Evolutionary conservation across 2,113 vertebrate genomes (phyloP).

Genomic region (Chlamydotis undulata): DNA sequence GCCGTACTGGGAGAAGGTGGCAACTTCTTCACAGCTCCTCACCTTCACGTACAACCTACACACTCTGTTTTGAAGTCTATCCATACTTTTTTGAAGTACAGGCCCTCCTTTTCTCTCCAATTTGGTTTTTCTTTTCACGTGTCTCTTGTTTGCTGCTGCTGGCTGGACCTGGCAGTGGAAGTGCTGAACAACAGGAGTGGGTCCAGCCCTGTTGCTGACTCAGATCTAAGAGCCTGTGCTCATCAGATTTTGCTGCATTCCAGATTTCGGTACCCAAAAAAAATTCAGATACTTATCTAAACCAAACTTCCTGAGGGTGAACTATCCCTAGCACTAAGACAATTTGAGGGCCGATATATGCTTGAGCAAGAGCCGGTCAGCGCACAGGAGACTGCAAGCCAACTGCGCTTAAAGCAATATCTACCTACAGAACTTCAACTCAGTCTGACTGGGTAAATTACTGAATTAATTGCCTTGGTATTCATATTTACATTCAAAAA

Average conservation of each 20-base stretch:
- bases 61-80: not conserved
- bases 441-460: not conserved
- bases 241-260: constrained; percentile 14
- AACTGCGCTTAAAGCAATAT: not conserved
- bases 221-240: not conserved
- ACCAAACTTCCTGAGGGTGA: constrained; percentile 41
- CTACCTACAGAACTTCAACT: not conserved
- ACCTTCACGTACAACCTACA: not conserved
- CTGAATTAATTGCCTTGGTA: not conserved
- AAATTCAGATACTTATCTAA: constrained; percentile 45
- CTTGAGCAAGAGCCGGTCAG: not conserved
- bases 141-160: not conserved
- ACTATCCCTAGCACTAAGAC: not conserved
- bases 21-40: not conserved
- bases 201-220: constrained; percentile 27
- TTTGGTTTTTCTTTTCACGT: not conserved
- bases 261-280: constrained; percentile 1
- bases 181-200: constrained; percentile 6
- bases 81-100: accelerated
- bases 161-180: not conserved
- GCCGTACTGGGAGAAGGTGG: not conserved
- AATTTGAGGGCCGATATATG: not conserved
- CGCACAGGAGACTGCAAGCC: not conserved
- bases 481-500: not conserved
- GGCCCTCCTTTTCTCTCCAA: not conserved